These are phyloP conservation scores for Drosophila lowei DNA, from an alignment of 1,140 invertebrate species.

Conservation along the genomic window DNA sequence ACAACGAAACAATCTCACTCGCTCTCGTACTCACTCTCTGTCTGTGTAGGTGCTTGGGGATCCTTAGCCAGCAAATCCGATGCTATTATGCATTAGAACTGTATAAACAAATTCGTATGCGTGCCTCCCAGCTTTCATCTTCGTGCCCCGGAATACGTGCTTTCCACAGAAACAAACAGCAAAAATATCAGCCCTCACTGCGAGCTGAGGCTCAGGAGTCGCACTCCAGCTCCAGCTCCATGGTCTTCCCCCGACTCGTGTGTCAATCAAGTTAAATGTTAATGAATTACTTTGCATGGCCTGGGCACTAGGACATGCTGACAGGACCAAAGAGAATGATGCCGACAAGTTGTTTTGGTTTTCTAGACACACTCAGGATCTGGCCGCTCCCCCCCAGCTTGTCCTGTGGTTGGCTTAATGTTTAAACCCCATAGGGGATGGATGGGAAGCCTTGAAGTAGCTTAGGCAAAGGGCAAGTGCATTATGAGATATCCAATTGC, in stretches of 20 bases:
- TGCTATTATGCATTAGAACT: constrained; percentile 76
- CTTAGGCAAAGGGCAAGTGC: background rate
- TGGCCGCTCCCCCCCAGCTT: background rate
- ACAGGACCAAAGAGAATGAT: constrained; percentile 50
- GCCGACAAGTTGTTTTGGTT: constrained; percentile 67
- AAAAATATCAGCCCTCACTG: constrained; percentile 13
- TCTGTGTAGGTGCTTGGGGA: constrained; percentile 20
- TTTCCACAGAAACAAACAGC: constrained; percentile 27
- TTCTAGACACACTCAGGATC: constrained; percentile 36
- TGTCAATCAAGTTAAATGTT: constrained; percentile 80
- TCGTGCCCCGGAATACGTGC: constrained; percentile 44
- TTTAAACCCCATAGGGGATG: background rate
- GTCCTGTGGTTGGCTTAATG: constrained; percentile 15
- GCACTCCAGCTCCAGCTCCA: background rate
- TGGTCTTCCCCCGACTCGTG: constrained; percentile 33
- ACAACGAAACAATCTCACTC: constrained; percentile 67
- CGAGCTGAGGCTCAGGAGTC: background rate
- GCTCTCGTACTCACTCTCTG: background rate
- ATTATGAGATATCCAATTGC: background rate
- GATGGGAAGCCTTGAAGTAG: background rate
- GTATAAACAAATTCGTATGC: constrained; percentile 72
- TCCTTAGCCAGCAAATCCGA: constrained; percentile 61
- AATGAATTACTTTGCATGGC: constrained; percentile 71
- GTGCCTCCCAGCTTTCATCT: constrained; percentile 21
- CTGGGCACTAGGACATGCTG: constrained; percentile 57